Conservation (phyloP, 2,888 invertebrate genomes). For the Drosophila colorata region DNA sequence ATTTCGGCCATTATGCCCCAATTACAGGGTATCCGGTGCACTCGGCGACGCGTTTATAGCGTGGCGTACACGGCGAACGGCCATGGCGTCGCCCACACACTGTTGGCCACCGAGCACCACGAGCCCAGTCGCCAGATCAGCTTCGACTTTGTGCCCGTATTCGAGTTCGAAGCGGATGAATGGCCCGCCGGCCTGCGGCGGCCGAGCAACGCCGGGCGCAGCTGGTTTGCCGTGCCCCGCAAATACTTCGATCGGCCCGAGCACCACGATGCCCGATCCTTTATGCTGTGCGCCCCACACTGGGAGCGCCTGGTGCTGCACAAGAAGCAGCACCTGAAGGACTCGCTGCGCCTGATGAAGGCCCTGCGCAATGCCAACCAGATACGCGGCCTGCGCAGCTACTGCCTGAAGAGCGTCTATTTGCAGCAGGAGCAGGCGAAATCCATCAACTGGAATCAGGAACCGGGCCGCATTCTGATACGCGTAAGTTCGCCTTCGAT, state of each 20-base stretch:
- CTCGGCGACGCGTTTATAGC: conserved; percentile 21
- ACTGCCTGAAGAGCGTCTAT: conserved; percentile 69
- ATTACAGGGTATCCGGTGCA: conserved; percentile 32
- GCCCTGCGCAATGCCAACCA: conserved; percentile 57
- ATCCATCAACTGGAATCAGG: conserved; percentile 26
- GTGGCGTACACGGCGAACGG: conserved; percentile 47
- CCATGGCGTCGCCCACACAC: conserved; percentile 70
- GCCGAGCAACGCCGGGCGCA: neutral
- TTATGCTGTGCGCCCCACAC: conserved; percentile 65
- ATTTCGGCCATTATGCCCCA: conserved; percentile 34
- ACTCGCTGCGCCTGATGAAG: conserved; percentile 71
- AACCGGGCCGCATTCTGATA: conserved; percentile 53
- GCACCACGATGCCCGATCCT: conserved; percentile 36
- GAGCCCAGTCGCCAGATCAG: conserved; percentile 41
- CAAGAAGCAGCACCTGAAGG: conserved; percentile 63
- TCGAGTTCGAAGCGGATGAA: conserved; percentile 50
- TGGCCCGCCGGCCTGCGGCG: conserved; percentile 33
- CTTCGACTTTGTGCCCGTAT: conserved; percentile 76
- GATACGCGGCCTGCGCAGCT: conserved; percentile 60
- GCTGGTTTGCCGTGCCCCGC: conserved; percentile 74
- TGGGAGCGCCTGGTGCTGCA: conserved; percentile 56
- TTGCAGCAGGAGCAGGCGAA: conserved; percentile 22
- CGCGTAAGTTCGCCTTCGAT: conserved; percentile 33
- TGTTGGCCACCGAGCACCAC: conserved; percentile 44
- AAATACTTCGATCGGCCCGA: conserved; percentile 6